These are phyloP conservation scores for Gymnobelideus leadbeateri DNA, from an alignment of 2,113 vertebrate species.

Conservation along the genomic window DNA sequence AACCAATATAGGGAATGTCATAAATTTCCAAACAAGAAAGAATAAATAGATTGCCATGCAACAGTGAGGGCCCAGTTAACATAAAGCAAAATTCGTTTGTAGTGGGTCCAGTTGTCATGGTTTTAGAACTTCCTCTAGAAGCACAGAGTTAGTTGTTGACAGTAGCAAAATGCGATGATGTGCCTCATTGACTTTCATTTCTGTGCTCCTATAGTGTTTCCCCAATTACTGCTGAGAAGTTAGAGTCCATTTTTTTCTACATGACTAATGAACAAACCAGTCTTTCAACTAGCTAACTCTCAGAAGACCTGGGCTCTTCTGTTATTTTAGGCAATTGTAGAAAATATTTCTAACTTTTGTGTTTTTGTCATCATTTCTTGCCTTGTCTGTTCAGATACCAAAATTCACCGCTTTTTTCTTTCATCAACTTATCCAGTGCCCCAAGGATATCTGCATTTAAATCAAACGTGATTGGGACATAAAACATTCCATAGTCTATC, in stretches of 20 bases:
- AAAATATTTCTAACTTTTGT: constrained; percentile 44
- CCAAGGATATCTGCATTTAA: constrained; percentile 64
- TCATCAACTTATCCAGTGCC: constrained; percentile 52
- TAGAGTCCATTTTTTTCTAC: neutral
- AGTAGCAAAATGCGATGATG: neutral
- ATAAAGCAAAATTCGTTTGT: neutral
- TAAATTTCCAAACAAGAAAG: neutral
- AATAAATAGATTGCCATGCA: neutral
- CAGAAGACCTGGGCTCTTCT: neutral
- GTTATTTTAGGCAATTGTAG: constrained; percentile 35
- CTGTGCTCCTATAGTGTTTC: neutral
- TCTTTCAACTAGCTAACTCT: neutral
- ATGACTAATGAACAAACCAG: neutral
- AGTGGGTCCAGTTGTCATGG: neutral
- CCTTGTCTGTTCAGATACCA: constrained; percentile 47
- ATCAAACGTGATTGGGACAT: constrained; percentile 65
- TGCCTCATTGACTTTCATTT: neutral
- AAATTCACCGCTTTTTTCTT: neutral
- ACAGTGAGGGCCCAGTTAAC: neutral
- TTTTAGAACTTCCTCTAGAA: neutral
- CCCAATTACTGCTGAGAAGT: neutral
- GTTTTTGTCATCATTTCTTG: neutral
- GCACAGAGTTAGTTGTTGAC: neutral
- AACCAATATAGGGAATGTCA: neutral
- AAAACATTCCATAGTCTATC: constrained; percentile 64